phyloP scores from a whole-genome alignment of 2,113 vertebrate genomes.

The Bujurquina vittata region DNA sequence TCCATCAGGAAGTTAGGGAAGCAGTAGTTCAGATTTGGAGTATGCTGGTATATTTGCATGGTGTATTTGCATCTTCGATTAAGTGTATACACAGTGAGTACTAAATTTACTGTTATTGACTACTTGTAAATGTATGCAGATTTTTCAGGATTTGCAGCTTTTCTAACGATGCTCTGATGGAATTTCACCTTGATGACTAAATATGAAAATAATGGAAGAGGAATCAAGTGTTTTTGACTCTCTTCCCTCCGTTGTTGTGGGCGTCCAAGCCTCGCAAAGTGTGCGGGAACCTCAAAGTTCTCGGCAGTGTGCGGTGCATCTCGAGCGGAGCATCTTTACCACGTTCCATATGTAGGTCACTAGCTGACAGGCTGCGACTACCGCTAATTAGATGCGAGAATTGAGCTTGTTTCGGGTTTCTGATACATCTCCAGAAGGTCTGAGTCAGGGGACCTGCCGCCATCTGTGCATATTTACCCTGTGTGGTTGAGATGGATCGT shows the following conservation, averaged over 20 bases:
- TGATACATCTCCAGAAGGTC: constrained; percentile 40
- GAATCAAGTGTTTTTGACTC: background rate
- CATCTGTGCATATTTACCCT: constrained; percentile 36
- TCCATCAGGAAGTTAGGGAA: background rate
- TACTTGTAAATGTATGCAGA: background rate
- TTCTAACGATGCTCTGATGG: background rate
- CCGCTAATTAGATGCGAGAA: constrained; percentile 46
- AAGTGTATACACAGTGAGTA: too few relatives aligned
- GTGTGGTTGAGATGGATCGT: background rate
- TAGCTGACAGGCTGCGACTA: constrained; percentile 39
- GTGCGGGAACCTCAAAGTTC: background rate
- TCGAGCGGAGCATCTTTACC: background rate
- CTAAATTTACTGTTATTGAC: background rate
- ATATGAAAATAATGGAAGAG: background rate
- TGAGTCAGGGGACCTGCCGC: constrained; percentile 34
- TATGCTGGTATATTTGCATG: too few relatives aligned
- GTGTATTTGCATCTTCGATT: background rate
- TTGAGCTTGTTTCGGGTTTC: constrained; percentile 20
- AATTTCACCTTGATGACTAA: background rate
- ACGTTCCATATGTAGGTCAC: constrained; percentile 71
- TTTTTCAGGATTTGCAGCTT: background rate
- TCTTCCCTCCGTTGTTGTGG: background rate
- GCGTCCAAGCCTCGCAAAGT: background rate
- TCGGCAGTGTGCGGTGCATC: background rate
- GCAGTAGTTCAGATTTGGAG: background rate